phyloP scores from a whole-genome alignment of 2,113 vertebrate species.

The Struthio camelus region DNA sequence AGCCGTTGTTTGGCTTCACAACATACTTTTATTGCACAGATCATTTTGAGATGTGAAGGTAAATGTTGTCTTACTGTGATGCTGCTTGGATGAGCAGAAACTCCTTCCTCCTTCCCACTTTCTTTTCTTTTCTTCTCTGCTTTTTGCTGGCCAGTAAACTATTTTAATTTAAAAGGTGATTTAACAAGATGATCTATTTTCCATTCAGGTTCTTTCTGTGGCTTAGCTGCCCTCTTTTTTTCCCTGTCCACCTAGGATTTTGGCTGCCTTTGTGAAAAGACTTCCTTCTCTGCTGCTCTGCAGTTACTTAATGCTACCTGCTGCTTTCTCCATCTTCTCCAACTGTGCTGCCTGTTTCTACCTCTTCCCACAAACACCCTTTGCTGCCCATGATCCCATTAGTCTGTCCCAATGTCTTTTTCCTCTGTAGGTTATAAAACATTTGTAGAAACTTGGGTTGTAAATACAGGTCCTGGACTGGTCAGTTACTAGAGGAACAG shows the following conservation, averaged over 20 bases:
- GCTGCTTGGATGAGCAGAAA: background rate
- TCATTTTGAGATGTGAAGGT: background rate
- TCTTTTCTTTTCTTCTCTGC: background rate
- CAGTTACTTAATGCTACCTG: constrained; percentile 23
- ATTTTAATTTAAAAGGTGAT: constrained; percentile 30
- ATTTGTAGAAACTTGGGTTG: background rate
- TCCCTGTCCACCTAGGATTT: background rate
- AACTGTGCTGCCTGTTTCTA: background rate
- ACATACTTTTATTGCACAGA: background rate
- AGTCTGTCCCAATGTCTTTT: background rate
- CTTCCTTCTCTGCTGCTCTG: constrained; percentile 16
- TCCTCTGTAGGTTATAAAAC: background rate
- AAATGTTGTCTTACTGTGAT: background rate
- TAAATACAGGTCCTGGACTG: background rate
- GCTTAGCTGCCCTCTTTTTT: background rate
- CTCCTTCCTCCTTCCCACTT: background rate
- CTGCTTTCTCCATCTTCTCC: constrained; percentile 51
- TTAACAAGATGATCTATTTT: constrained; percentile 57
- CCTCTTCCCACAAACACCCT: background rate
- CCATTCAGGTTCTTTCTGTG: constrained; percentile 19
- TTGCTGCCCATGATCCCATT: background rate
- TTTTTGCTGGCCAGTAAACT: background rate
- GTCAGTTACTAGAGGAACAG: background rate
- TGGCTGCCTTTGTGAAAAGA: constrained; percentile 16
- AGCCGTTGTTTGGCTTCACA: background rate